phyloP scores from a whole-genome alignment of 1,140 invertebrate genomes.

The Rhagoletis zephyria region DNA sequence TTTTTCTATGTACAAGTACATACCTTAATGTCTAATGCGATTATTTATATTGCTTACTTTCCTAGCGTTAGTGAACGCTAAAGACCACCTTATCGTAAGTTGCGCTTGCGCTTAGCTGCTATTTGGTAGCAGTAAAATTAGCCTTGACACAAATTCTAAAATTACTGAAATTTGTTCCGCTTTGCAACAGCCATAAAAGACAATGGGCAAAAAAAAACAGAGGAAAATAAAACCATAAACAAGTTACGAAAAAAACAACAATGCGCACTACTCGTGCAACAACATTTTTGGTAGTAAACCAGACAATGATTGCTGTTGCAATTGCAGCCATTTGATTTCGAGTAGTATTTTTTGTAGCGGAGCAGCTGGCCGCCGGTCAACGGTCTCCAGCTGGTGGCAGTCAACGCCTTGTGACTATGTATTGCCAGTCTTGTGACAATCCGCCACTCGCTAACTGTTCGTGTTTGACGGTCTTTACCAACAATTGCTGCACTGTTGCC shows the following conservation, averaged over 20 bases:
- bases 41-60: not conserved
- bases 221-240: not conserved
- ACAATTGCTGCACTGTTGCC: not conserved
- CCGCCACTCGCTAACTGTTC: not conserved
- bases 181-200: not conserved
- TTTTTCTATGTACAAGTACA: not conserved
- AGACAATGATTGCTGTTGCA: not conserved
- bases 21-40: not conserved
- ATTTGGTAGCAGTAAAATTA: not conserved
- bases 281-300: not conserved
- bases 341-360: not conserved
- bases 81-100: not conserved
- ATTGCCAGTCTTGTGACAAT: not conserved
- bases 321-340: not conserved
- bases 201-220: not conserved
- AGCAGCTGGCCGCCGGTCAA: not conserved
- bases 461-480: conserved; percentile 15
- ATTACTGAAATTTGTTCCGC: conserved; percentile 34
- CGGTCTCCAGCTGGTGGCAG: not conserved
- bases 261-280: not conserved
- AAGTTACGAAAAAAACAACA: not conserved
- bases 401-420: not conserved
- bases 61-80: not conserved
- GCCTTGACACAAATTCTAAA: conserved; percentile 49
- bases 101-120: not conserved